Evolutionary conservation across 2,797 vertebrate species (phyloP), one percentile per base, ranked within the genome.

Genomic region (Protosalanx chinensis): DNA sequence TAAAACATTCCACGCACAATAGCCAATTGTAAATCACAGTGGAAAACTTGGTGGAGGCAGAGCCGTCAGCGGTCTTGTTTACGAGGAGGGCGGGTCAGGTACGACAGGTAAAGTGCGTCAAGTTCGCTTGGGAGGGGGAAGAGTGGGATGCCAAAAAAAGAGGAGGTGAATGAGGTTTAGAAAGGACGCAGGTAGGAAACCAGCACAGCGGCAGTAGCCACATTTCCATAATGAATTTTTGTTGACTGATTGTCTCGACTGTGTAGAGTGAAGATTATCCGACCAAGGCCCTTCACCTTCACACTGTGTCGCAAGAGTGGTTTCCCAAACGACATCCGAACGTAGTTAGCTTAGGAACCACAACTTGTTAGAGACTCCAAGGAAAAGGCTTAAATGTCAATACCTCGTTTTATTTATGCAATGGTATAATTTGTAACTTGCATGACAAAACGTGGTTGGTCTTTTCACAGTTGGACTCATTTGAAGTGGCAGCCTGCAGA

Each of bases 21-120:
- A 84, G 84, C 41, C 3, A 6, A 61, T 76, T 13, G 69, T 83
- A 79, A 87, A 91, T 87, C 89, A 91, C 8, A 67, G 65, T 75
- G 68, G 30, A 84, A 85, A 87, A 82, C 79, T 82, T 79, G 78
- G 32, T 79, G 69, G 49, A 72, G 82, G 80, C 74, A 81, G 88
- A 80, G 67, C 7, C 18, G 4, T 82, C 82, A 86, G 91, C 76
- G 59, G 81, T 90, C 87, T 89, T 88, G 88, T 91, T 92, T 89
- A 90, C 68, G 84, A 85, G 85, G 77, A 72, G 65, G 66, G 74
- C 33, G 82, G n/a, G n/a, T n/a, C n/a, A n/a, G n/a, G n/a, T n/a
- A 89, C 85, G 76, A 71, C 62, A 6, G 37, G 35, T 15, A 49
- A 57, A 70, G 68, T 41, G n/a, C 23, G 64, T 56, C 83, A 46